Conservation (phyloP, 2,113 vertebrate species). For the Anas platyrhynchos region DNA sequence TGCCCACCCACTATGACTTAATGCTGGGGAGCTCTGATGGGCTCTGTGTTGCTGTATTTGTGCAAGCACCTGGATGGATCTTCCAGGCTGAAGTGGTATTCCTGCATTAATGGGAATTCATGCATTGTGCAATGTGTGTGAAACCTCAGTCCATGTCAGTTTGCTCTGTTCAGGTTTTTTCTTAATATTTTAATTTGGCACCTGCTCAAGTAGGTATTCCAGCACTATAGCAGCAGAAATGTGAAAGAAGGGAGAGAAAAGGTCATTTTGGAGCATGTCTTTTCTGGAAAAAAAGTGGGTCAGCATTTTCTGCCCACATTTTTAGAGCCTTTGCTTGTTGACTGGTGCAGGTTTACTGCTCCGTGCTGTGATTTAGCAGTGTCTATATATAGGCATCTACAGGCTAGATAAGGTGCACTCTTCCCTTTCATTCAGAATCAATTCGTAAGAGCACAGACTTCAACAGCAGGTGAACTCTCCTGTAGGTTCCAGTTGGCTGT, state of each 20-base stretch:
- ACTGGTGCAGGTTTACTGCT: background rate
- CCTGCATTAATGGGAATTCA: background rate
- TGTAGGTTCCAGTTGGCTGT: background rate
- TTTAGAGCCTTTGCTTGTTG: constrained; percentile 1
- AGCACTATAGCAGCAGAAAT: background rate
- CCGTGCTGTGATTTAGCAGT: background rate
- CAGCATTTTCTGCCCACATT: constrained; percentile 46
- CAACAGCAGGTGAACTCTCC: background rate
- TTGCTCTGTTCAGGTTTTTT: background rate
- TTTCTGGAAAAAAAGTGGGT: constrained; percentile 43
- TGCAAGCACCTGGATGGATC: background rate
- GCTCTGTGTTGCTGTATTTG: background rate
- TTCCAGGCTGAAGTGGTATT: background rate
- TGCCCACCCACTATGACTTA: background rate
- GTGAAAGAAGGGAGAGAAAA: constrained; percentile 7
- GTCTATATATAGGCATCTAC: background rate
- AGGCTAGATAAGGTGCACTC: background rate
- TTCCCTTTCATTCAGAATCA: background rate
- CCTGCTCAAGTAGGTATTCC: background rate
- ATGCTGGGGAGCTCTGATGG: background rate
- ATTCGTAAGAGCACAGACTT: background rate
- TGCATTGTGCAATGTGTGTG: fast-evolving
- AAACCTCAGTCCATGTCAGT: background rate
- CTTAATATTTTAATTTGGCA: background rate
- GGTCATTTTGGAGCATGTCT: constrained; percentile 2